phyloP scores from a whole-genome alignment of 2,797 vertebrate species.

The Argyrosomus regius region DNA sequence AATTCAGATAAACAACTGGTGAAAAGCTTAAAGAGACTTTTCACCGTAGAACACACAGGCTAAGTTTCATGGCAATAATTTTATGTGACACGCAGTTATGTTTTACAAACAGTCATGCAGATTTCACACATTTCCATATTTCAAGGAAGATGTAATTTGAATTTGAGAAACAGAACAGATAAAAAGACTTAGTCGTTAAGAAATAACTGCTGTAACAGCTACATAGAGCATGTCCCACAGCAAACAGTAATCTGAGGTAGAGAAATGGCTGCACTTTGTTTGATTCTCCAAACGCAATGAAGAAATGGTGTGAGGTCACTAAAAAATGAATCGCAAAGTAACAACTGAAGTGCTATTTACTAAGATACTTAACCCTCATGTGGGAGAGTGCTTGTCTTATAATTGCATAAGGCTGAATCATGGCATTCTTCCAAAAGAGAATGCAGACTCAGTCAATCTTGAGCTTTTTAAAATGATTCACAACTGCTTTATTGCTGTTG shows the following conservation, averaged over 20 bases:
- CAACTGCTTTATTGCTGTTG: constrained; percentile 8
- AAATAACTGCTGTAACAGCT: not conserved
- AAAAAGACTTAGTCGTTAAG: not conserved
- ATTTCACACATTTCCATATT: not conserved
- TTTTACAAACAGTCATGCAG: not conserved
- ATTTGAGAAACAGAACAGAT: not conserved
- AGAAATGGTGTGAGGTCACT: constrained; percentile 3
- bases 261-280: not conserved
- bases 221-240: too few relatives aligned
- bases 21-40: not conserved
- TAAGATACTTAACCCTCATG: constrained; percentile 11
- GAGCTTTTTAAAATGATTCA: constrained; percentile 16
- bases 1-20: constrained; percentile 12
- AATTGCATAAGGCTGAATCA: constrained; percentile 31
- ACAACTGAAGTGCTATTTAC: constrained; percentile 19
- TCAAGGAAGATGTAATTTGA: not conserved
- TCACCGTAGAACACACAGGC: not conserved
- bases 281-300: constrained; percentile 9
- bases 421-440: constrained; percentile 8
- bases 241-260: not conserved
- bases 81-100: not conserved
- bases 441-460: not conserved
- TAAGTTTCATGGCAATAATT: not conserved
- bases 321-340: constrained; percentile 8
- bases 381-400: constrained; percentile 21